Evolutionary conservation across 2,797 vertebrate genomes (phyloP), one percentile per base, ranked within the genome.

Genomic region (Melanotaenia trifasciata): DNA sequence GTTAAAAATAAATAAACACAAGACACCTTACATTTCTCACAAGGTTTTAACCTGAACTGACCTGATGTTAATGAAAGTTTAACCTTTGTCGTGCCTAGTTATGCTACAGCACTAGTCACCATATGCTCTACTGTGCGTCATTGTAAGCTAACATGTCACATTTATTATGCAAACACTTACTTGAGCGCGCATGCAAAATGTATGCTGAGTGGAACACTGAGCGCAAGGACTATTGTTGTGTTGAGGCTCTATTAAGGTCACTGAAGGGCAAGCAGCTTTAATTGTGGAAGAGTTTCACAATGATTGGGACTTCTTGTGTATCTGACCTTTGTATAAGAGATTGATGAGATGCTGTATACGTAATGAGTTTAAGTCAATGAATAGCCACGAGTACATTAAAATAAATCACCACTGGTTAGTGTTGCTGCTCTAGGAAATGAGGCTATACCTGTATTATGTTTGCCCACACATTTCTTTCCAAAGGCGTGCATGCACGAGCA

Each of bases 101-200:
- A 76, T 74, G 43, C 24, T 16, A 22, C 28, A 40, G 38, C 10
- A 5, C 58, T 53, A 13, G 65, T 5, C 63, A 60, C 72, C 80
- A 76, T 72, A 70, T 60, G 64, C 76, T 64, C 30, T 60, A 32
- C 60, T 71, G 79, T 90, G 89, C 72, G 80, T 94, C 90, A 94
- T 36, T 58, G 78, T 58, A 61, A 78, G 76, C 83, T 91, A 87
- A 73, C 87, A 60, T 86, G 85, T 90, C 89, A 91, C 87, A 93
- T 95, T 81, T 76, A 92, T 92, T 91, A 93, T 93, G 83, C 87
- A 94, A 84, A 87, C 76, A 69, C 80, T 88, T 88, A 85, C 85
- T 84, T 47, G 72, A 74, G 72, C 67, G 64, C 78, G 74, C 86
- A 93, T 94, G 83, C 80, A 94, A 93, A 94, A 94, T 93, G 87